Evolutionary conservation across 1,140 invertebrate species (phyloP), one percentile per base, ranked within the genome.

Genomic region (Diachasma alloeum): DNA sequence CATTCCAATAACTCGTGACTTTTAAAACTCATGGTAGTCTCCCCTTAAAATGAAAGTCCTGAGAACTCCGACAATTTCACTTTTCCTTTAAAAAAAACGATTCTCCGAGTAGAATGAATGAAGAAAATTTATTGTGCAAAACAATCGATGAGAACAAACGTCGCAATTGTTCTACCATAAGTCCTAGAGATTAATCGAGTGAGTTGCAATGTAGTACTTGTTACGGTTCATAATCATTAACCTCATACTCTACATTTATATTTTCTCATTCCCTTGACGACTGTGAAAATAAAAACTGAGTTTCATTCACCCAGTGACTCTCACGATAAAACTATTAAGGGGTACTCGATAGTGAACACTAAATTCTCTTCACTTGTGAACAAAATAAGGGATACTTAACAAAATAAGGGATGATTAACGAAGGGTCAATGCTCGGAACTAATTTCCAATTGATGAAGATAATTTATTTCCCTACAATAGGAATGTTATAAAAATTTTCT

Each of bases 221-320:
- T 63, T 31, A 63, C 59, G 24, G 59, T 24, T 63, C 24, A 63
- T 63, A 63, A 63, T 63, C 59, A 63, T 63, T 63, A 63, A 63
- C 59, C 59, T 31, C 59, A 31, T 63, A 63, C 24, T 63, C 59
- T 26, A 63, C 59, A 63, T 63, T 63, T 63, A 63, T 24, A 24
- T 63, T 63, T 63, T 63, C 59, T 26, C 48, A 63, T 63, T 63
- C 59, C 59, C 59, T 26, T 63, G 59, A 63, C 5, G 59, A 26
- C 13, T 63, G 59, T 4, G 26, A 13, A 63, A 63, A 63, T 17
- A 63, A 63, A 63, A 63, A 31, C 3, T 11, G 6, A 4, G 22
- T 63, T 63, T 63, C 19, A 63, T 31, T 26, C 53, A 59, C 17
- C 53, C 53, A 59, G 22, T 59, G 53, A 26, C 53, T 59, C 53